Base-by-base conservation (phyloP, 2,888 invertebrate genomes). In the Portevinia maculata region DNA sequence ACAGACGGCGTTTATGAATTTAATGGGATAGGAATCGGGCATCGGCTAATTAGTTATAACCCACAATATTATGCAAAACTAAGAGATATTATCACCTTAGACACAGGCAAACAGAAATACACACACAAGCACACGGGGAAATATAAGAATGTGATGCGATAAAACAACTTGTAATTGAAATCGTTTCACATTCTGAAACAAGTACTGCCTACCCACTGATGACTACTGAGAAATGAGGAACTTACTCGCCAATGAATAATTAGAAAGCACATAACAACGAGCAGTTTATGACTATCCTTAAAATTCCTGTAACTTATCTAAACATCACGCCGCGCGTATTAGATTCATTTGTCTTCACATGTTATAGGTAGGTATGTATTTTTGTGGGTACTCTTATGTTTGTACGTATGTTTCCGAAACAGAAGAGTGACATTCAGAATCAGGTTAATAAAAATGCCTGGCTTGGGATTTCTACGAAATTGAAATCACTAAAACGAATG, bases 111-210 rank as follows among this genome's bases (percentile, higher is more conserved):
- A 39, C 37, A 37, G 37, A 15, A 7, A 62, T 24, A 70, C 41
- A 70, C 53, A 65, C 28, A 53, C 24, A 19, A 11, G 2, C 15
- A 28, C 70, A 59, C 5, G 2, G 5, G 24, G 5, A 24, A 24
- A 24, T 24, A 79, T 75, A 69, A 75, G 70, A 81, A 81, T 76
- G 76, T 60, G 76, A 76, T 76, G 65, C 67, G 71, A 73, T 64
- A 62, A 81, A 83, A 75, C 76, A 73, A 62, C 83, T 83, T 84
- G 84, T 84, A 79, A 79, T 84, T 84, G 73, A 84, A 85, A 85
- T 84, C 74, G 59, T 83, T 83, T 79, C 76, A 83, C 83, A 83
- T 83, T 84, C 71, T 69, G 41, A 48, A 3, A 53, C 11, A 37
- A 59, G 13, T 13, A 37, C n/a, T 48, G 67, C 39, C 50, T 60